A percentile compares a stretch with the other conserved stretches of the same genome.
Conservation (phyloP, 1,140 invertebrate genomes). For the Drosophila persimilis region DNA sequence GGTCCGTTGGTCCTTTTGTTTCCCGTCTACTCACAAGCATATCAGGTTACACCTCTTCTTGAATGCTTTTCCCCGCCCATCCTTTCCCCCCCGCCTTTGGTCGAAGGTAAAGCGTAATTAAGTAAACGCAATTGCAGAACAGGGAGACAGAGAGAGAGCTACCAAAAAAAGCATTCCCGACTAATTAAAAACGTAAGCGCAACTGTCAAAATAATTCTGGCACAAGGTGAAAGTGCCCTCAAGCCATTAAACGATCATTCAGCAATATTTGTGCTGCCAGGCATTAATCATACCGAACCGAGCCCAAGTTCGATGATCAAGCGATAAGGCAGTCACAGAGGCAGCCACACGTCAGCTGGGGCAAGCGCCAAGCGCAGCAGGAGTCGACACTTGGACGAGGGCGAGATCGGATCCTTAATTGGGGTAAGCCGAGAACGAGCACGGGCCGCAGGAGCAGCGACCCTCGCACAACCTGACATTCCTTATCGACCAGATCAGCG, state of each 20-base stretch:
- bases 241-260: slow-evolving; percentile 68
- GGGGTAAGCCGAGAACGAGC: slow-evolving; percentile 44
- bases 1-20: slow-evolving; percentile 44
- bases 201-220: slow-evolving; percentile 55
- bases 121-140: slow-evolving; percentile 35
- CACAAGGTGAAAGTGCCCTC: slow-evolving; percentile 47
- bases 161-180: slow-evolving; percentile 19
- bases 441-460: slow-evolving; percentile 14
- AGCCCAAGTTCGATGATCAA: slow-evolving; percentile 48
- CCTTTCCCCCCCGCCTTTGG: not conserved
- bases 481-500: slow-evolving; percentile 67
- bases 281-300: slow-evolving; percentile 58
- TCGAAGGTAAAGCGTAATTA: slow-evolving; percentile 51
- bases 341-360: slow-evolving; percentile 76
- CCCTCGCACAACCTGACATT: slow-evolving; percentile 29
- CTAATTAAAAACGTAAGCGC: slow-evolving; percentile 69
- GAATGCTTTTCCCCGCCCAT: slow-evolving; percentile 49
- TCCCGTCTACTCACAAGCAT: slow-evolving; percentile 71
- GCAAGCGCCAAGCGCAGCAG: slow-evolving; percentile 72
- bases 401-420: slow-evolving; percentile 48
- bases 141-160: slow-evolving; percentile 16
- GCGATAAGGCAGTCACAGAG: slow-evolving; percentile 67
- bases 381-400: slow-evolving; percentile 72
- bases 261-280: slow-evolving; percentile 48
- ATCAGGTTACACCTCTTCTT: slow-evolving; percentile 68